Evolutionary conservation across 2,888 invertebrate genomes (phyloP), one percentile per base, ranked within the genome.

Genomic region (Acrocyrtus sp.): DNA sequence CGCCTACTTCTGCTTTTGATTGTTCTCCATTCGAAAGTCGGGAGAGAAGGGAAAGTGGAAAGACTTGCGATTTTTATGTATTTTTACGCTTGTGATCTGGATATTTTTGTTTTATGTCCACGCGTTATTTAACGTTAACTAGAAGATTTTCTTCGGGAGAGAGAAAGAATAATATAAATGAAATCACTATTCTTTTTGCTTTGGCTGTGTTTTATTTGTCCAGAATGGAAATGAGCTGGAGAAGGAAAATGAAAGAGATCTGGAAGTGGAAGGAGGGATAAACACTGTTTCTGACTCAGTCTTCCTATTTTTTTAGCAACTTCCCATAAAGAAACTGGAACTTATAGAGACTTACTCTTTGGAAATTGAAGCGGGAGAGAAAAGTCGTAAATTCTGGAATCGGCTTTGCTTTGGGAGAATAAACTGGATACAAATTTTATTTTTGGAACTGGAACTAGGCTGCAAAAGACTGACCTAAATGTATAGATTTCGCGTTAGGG

Each of bases 41-140:
- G 34, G 34, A 34, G 5, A 12, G 6, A 34, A 34, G 34, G 12
- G 12, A 12, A 10, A 21, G 43, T 24, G 27, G 27, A 22, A 51
- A 15, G 54, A 60, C 61, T 69, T 60, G 69, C 63, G 70, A 70
- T 70, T 70, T 70, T 70, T 70, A 70, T 70, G 62, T 70, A 62
- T 43, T 70, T 62, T 70, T 61, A n/a, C 48, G 53, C 61, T 69
- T 47, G 53, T 62, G 45, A 12, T 53, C 56, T 48, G 48, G 34
- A 34, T 34, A 34, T 50, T 56, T 62, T 62, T 69, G 69, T 69
- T 70, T 70, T 70, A 70, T 70, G 57, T 70, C 70, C 70, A 63
- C 70, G 70, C 63, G 62, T 70, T 63, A 62, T 63, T 70, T 63
- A 70, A 50, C 70, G 63, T 70, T 70, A 70, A 70, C 62, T 45